phyloP scores from a whole-genome alignment of 1,140 invertebrate genomes.

The Lethrus apterus region DNA sequence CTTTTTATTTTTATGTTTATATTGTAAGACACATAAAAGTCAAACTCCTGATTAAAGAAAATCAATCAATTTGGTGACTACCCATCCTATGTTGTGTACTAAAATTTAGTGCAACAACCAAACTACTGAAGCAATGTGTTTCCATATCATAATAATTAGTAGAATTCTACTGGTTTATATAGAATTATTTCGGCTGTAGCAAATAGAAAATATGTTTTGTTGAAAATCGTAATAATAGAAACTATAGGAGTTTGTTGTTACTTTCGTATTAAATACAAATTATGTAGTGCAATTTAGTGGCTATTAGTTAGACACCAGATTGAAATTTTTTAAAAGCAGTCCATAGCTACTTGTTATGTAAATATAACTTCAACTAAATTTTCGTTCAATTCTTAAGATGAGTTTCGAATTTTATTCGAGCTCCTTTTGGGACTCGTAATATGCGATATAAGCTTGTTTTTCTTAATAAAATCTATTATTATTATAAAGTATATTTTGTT shows the following conservation, averaged over 20 bases:
- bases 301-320: slow-evolving; percentile 3
- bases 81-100: no score
- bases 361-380: slow-evolving; percentile 5
- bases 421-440: slow-evolving; percentile 10
- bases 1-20: no score
- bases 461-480: slow-evolving; percentile 14
- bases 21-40: no score
- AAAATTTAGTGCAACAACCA: no score
- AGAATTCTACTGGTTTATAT: no score
- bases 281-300: slow-evolving; percentile 5
- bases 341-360: slow-evolving; percentile 11
- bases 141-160: no score
- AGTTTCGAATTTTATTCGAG: slow-evolving; percentile 9
- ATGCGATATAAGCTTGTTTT: slow-evolving; percentile 9
- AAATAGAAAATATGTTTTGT: no score
- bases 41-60: no score
- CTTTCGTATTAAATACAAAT: slow-evolving; percentile 6
- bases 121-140: no score
- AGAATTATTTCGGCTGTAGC: no score
- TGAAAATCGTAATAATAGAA: slow-evolving; percentile 2
- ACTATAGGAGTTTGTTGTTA: not conserved
- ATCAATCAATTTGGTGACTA: no score
- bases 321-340: slow-evolving; percentile 1
- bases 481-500: not conserved
- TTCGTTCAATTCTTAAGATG: slow-evolving; percentile 6